Conservation (phyloP, 2,113 vertebrate genomes). For the Oenanthe oenanthe region DNA sequence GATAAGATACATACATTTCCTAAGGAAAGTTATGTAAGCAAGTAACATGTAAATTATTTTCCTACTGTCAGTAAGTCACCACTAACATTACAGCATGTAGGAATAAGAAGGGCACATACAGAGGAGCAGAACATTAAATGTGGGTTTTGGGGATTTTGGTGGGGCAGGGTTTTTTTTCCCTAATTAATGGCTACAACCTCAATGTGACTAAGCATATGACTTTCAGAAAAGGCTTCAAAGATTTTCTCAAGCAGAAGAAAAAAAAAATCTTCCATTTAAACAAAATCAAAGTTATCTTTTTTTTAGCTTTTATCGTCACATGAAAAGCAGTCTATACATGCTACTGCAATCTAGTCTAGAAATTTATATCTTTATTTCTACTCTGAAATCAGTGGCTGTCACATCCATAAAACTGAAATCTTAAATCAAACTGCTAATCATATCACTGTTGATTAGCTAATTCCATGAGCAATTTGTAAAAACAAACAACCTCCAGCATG, state of each 20-base stretch:
- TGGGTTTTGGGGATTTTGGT: not conserved
- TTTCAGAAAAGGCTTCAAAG: not conserved
- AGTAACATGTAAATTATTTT: not conserved
- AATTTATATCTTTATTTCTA: not conserved
- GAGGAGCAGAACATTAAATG: not conserved
- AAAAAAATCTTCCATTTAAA: not conserved
- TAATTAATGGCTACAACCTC: not conserved
- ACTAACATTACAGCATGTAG: not conserved
- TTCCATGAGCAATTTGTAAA: not conserved
- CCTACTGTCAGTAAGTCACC: not conserved
- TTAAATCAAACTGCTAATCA: not conserved
- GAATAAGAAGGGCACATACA: not conserved
- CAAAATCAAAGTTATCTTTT: not conserved
- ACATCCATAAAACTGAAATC: not conserved
- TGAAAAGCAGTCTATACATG: not conserved
- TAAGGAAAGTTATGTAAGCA: not conserved
- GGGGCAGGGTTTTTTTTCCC: fast-evolving
- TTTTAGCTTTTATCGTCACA: not conserved
- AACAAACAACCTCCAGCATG: not conserved
- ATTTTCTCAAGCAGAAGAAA: not conserved
- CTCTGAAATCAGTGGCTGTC: not conserved
- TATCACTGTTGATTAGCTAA: not conserved
- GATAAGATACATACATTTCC: not conserved
- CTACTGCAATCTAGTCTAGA: not conserved
- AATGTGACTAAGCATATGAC: not conserved